A percentile compares a stretch with the other conserved stretches of the same genome.
Conservation (phyloP, 2,888 invertebrate genomes). For the Entomobrya proxima region DNA sequence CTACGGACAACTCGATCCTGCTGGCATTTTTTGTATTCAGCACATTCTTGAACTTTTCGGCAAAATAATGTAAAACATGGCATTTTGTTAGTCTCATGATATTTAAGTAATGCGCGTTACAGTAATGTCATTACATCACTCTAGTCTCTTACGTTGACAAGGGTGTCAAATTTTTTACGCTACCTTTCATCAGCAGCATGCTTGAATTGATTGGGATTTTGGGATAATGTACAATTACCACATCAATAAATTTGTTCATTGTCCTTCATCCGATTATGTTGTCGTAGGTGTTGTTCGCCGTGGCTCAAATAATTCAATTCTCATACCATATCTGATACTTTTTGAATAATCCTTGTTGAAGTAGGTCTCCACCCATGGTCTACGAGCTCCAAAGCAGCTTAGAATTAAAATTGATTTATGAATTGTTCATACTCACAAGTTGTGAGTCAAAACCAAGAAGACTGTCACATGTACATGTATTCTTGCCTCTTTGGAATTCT, state of each 20-base stretch:
- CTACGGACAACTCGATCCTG: constrained; percentile 78
- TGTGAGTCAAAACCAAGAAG: background rate
- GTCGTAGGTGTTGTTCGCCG: constrained; percentile 72
- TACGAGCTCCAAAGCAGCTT: constrained; percentile 72
- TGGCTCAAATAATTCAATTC: constrained; percentile 72
- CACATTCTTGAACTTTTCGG: constrained; percentile 58
- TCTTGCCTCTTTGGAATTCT: constrained; percentile 75
- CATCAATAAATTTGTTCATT: constrained; percentile 70
- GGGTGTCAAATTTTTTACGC: background rate
- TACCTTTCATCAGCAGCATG: constrained; percentile 1
- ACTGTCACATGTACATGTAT: background rate
- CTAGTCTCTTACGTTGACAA: background rate
- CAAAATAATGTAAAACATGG: constrained; percentile 70
- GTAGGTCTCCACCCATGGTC: constrained; percentile 68
- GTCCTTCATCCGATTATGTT: constrained; percentile 69
- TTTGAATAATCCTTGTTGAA: constrained; percentile 53
- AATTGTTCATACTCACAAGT: background rate
- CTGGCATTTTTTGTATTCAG: constrained; percentile 59
- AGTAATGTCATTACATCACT: background rate
- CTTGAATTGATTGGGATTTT: background rate
- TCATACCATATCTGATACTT: constrained; percentile 70
- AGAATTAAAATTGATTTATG: background rate
- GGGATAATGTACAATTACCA: constrained; percentile 33
- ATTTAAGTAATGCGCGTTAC: too few relatives aligned
- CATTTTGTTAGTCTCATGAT: too few relatives aligned